A percentile compares a stretch with the other conserved stretches of the same genome.
These are phyloP conservation scores for Pagrus major DNA, from an alignment of 2,113 vertebrate species.

Conservation along the genomic window DNA sequence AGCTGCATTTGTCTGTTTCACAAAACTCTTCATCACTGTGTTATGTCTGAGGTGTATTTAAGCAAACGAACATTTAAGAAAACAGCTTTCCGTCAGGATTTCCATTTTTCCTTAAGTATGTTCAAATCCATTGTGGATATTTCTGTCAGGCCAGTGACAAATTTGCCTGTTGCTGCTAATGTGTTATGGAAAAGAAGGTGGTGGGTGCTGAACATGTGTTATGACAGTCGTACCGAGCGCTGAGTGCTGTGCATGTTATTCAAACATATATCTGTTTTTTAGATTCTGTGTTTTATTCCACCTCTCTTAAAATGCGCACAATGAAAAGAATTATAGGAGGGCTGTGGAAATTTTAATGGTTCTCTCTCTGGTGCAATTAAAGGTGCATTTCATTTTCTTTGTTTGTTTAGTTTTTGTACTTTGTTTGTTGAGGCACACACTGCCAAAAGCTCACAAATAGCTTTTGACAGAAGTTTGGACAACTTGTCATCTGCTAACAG, in stretches of 20 bases:
- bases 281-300: conserved; percentile 8
- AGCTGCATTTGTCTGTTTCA: background rate
- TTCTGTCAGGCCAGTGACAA: background rate
- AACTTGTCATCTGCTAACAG: background rate
- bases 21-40: background rate
- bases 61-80: background rate
- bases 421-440: background rate
- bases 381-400: background rate
- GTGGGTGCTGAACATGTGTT: conserved; percentile 3
- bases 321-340: background rate
- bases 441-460: background rate
- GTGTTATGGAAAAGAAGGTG: background rate
- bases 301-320: background rate
- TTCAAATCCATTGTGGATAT: conserved; percentile 1
- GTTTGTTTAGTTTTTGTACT: background rate
- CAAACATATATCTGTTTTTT: conserved; percentile 21
- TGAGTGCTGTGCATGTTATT: conserved; percentile 2
- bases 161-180: conserved; percentile 1
- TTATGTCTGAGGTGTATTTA: background rate
- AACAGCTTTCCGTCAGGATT: background rate
- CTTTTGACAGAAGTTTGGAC: conserved; percentile 13
- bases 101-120: background rate
- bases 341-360: background rate
- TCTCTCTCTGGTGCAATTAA: background rate
- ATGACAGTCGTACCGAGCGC: background rate